phyloP scores from a whole-genome alignment of 2,888 invertebrate species.

The Callyntrura guangdongensis region DNA sequence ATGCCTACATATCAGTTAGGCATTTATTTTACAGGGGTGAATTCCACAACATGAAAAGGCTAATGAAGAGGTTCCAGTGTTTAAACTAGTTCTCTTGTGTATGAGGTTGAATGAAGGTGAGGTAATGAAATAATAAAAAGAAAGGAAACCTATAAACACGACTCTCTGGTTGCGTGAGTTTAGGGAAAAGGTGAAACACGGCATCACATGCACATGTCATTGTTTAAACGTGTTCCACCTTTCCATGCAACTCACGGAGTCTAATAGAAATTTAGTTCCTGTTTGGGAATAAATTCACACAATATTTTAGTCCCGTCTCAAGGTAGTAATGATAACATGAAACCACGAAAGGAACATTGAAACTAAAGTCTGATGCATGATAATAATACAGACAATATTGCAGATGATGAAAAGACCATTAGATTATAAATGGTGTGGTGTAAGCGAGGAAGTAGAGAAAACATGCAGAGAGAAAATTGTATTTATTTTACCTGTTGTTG shows the following conservation, averaged over 20 bases:
- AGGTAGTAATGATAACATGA: background rate
- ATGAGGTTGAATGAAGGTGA: too few relatives aligned
- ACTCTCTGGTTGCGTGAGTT: too few relatives aligned
- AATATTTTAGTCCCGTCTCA: constrained; percentile 6
- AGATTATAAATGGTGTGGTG: background rate
- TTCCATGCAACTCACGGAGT: background rate
- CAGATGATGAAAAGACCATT: constrained; percentile 3
- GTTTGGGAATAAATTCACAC: background rate
- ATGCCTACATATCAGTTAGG: background rate
- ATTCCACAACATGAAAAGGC: too few relatives aligned
- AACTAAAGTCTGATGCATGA: constrained; percentile 23
- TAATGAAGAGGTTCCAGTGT: background rate
- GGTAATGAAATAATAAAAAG: too few relatives aligned
- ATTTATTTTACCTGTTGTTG: constrained; percentile 74
- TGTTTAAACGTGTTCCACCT: constrained; percentile 14
- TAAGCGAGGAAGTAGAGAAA: constrained; percentile 42
- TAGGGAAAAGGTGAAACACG: too few relatives aligned
- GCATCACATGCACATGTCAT: background rate
- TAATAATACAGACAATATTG: background rate
- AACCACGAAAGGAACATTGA: background rate
- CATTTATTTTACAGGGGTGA: too few relatives aligned
- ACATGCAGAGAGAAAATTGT: background rate
- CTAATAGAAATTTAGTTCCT: constrained; percentile 8
- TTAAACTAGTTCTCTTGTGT: background rate
- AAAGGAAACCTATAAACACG: background rate